Evolutionary conservation across 1,140 invertebrate genomes (phyloP).

Genomic region (Drosophila nigrodunni): DNA sequence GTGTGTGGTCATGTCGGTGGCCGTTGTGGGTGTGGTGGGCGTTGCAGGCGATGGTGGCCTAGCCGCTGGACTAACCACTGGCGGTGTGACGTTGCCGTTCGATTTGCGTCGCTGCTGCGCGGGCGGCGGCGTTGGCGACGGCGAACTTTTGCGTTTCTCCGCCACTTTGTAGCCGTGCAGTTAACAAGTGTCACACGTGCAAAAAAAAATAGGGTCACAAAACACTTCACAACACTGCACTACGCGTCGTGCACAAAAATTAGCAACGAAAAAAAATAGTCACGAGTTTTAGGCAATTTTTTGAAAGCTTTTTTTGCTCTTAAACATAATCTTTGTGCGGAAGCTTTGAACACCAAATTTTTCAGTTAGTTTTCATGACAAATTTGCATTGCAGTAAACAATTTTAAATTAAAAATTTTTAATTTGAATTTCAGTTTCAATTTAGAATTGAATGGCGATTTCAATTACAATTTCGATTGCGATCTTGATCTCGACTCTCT

Average conservation of each 20-base stretch:
- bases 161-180: slow-evolving; percentile 77
- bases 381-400: no score
- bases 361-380: no score
- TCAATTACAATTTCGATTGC: slow-evolving; percentile 1
- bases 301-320: no score
- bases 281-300: not conserved
- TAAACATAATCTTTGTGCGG: no score
- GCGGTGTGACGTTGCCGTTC: slow-evolving; percentile 25
- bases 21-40: slow-evolving; percentile 8
- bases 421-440: not conserved
- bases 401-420: not conserved
- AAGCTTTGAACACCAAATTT: no score
- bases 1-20: slow-evolving; percentile 63
- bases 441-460: not conserved
- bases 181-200: slow-evolving; percentile 23
- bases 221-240: not conserved
- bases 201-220: slow-evolving; percentile 2
- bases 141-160: slow-evolving; percentile 81
- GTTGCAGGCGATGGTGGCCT: not conserved
- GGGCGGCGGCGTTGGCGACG: slow-evolving; percentile 65
- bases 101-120: slow-evolving; percentile 71
- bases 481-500: slow-evolving; percentile 25
- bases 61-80: not conserved
- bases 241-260: not conserved
- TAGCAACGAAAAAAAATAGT: not conserved